These are phyloP conservation scores for Lithophane leautieri DNA, from an alignment of 2,888 invertebrate genomes.

Conservation along the genomic window DNA sequence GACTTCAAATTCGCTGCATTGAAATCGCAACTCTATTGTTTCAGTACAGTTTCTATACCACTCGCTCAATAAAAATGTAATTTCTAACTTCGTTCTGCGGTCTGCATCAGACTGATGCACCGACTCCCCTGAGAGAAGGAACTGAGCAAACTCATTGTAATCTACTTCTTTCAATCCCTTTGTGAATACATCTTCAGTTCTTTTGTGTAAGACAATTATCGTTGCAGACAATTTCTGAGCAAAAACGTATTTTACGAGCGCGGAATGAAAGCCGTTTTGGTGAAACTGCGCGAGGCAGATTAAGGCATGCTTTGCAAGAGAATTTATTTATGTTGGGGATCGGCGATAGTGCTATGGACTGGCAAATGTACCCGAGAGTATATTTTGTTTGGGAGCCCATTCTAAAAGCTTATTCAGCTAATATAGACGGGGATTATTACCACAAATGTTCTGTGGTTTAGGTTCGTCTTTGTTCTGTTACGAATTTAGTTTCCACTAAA, in stretches of 20 bases:
- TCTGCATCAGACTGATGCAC: conserved; percentile 63
- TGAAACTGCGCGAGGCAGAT: conserved; percentile 53
- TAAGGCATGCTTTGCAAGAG: conserved; percentile 57
- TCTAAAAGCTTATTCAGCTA: conserved; percentile 33
- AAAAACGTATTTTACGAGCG: conserved; percentile 81
- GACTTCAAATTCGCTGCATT: conserved; percentile 23
- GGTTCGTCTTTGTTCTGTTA: conserved; percentile 40
- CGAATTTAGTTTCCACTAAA: conserved; percentile 22
- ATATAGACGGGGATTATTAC: conserved; percentile 53
- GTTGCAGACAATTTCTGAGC: conserved; percentile 78
- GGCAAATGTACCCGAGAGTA: conserved; percentile 26
- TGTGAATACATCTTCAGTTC: conserved; percentile 83
- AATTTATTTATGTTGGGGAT: conserved; percentile 56
- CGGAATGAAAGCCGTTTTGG: conserved; percentile 70
- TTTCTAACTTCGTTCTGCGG: conserved; percentile 57
- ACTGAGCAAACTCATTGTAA: conserved; percentile 77
- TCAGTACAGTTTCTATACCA: conserved; percentile 43
- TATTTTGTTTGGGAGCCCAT: conserved; percentile 21
- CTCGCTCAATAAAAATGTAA: conserved; percentile 61
- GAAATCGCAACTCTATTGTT: conserved; percentile 44
- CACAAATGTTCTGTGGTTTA: conserved; percentile 44
- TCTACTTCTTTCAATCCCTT: conserved; percentile 87
- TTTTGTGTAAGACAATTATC: conserved; percentile 88
- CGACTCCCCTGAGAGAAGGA: conserved; percentile 59
- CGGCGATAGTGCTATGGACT: conserved; percentile 39